These are phyloP conservation scores for Gallinago solitaria DNA, from an alignment of 2,797 vertebrate genomes.

Conservation along the genomic window DNA sequence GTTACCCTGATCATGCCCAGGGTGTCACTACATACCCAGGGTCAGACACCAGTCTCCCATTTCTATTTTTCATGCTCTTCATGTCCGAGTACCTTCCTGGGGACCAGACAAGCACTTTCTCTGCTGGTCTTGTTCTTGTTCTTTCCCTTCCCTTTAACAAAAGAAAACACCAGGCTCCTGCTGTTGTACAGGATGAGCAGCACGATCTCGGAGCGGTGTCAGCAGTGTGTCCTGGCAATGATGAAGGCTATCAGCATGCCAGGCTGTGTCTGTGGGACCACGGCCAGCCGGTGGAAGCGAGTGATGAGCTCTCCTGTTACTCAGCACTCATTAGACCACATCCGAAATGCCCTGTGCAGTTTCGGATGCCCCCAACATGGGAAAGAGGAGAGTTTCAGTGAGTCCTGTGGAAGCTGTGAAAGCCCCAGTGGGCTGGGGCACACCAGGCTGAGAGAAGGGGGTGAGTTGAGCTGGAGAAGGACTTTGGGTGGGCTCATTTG, in stretches of 20 bases:
- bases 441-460: neutral
- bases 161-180: neutral
- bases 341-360: neutral
- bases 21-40: neutral
- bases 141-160: neutral
- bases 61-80: neutral
- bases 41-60: neutral
- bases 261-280: neutral
- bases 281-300: fast-evolving
- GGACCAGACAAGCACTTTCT: neutral
- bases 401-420: neutral
- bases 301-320: neutral
- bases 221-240: neutral
- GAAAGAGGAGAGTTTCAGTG: neutral
- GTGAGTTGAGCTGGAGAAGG: neutral
- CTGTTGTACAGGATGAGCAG: neutral
- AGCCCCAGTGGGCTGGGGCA: neutral
- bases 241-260: fast-evolving
- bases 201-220: fast-evolving
- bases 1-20: neutral
- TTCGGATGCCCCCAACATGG: neutral
- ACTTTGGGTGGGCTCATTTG: neutral
- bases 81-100: fast-evolving
- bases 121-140: neutral
- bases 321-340: neutral